phyloP scores from a whole-genome alignment of 2,113 vertebrate genomes.

The Larimichthys crocea region DNA sequence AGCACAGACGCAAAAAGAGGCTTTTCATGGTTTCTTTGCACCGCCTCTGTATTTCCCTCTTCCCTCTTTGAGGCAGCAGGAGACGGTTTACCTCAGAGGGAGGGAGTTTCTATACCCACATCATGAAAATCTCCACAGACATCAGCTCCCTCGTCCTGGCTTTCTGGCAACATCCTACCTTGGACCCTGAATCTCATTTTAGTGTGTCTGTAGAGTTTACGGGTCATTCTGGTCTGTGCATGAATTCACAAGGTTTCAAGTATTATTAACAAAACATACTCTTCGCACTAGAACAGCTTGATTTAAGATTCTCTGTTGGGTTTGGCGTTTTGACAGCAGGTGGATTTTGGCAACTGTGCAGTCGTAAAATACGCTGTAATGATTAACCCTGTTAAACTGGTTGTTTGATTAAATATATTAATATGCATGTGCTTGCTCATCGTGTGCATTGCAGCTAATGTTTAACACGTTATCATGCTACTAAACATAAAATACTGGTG shows the following conservation, averaged over 20 bases:
- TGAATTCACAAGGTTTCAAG: neutral
- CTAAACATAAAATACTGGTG: too few species aligned
- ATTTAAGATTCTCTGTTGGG: neutral
- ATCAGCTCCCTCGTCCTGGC: constrained; percentile 30
- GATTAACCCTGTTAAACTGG: too few species aligned
- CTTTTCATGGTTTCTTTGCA: constrained; percentile 10
- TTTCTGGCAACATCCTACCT: constrained; percentile 40
- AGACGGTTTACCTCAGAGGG: constrained; percentile 30
- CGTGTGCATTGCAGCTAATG: too few species aligned
- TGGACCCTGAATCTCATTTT: constrained; percentile 19
- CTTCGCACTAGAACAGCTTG: neutral
- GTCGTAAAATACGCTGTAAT: neutral
- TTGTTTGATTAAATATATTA: neutral
- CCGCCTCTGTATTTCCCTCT: constrained; percentile 51
- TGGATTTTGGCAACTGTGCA: neutral
- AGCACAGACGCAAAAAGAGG: constrained; percentile 3
- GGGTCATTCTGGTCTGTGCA: neutral
- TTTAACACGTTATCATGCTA: too few species aligned
- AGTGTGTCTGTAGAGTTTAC: neutral
- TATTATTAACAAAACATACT: neutral
- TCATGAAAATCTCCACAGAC: constrained; percentile 17
- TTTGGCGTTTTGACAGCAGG: neutral
- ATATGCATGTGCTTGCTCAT: neutral
- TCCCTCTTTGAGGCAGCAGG: constrained; percentile 44
- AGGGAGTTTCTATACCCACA: constrained; percentile 37